Evolutionary conservation across 2,888 invertebrate genomes (phyloP).

Genomic region (Drosophila siamana): DNA sequence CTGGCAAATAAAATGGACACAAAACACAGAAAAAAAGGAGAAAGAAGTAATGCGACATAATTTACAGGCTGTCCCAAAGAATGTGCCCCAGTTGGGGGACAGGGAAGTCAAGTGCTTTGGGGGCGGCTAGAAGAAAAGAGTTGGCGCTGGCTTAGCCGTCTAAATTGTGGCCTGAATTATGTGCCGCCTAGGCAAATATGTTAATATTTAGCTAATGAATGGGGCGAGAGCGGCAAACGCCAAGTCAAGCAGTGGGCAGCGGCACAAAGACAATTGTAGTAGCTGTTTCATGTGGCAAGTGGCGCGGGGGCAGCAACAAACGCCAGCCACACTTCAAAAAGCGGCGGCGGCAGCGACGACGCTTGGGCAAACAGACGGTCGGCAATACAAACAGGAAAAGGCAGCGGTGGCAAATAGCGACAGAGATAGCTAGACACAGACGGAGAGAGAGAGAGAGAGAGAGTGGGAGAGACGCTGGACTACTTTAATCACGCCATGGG

Average conservation of each 20-base stretch:
- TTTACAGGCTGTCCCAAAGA: constrained; percentile 56
- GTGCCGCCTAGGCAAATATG: constrained; percentile 68
- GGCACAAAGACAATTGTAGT: constrained; percentile 70
- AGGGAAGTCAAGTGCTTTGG: constrained; percentile 30
- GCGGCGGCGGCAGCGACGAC: constrained; percentile 33
- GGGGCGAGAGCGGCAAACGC: constrained; percentile 12
- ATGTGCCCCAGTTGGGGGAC: constrained; percentile 19
- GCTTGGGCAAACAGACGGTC: constrained; percentile 14
- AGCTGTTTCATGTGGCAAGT: constrained; percentile 31
- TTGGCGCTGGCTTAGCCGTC: constrained; percentile 48
- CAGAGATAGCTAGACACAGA: background rate
- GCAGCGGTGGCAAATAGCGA: constrained; percentile 36
- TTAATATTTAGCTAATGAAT: constrained; percentile 80
- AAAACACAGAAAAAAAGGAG: constrained; percentile 4
- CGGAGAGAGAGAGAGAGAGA: background rate
- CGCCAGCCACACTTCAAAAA: constrained; percentile 53
- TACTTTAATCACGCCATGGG: constrained; percentile 81
- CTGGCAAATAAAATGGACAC: constrained; percentile 36
- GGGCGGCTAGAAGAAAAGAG: constrained; percentile 41
- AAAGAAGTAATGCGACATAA: constrained; percentile 66
- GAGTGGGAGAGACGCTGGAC: constrained; percentile 53
- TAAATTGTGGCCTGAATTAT: constrained; percentile 69
- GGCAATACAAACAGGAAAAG: constrained; percentile 47
- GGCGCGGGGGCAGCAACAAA: constrained; percentile 8
- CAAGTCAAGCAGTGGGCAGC: constrained; percentile 2